phyloP scores from a whole-genome alignment of 2,113 vertebrate genomes.

The Pipa parva region DNA sequence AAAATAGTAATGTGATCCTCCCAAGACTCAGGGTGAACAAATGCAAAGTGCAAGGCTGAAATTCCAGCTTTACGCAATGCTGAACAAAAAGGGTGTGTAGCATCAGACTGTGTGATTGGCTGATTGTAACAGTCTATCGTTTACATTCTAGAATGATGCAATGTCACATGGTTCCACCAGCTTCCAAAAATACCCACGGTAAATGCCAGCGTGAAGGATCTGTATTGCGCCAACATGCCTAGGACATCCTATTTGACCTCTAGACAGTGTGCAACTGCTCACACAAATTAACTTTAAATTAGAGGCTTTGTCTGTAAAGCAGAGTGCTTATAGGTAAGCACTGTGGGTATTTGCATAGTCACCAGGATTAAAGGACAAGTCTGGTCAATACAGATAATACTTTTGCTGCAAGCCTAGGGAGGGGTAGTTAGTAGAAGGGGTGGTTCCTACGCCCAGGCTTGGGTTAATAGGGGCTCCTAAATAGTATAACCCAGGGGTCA shows the following conservation, averaged over 20 bases:
- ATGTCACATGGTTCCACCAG: not conserved
- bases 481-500: too few species aligned
- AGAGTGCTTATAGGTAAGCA: too few species aligned
- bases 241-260: not conserved
- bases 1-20: conserved; percentile 6
- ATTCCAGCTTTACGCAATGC: conserved; percentile 12
- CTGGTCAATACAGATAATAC: too few species aligned
- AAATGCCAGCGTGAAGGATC: conserved; percentile 7
- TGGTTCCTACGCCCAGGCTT: too few species aligned
- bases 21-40: not conserved
- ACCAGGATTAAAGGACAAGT: too few species aligned
- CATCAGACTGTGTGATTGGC: conserved; percentile 1
- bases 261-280: too few species aligned
- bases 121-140: not conserved
- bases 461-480: too few species aligned
- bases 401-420: too few species aligned
- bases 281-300: too few species aligned
- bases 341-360: too few species aligned
- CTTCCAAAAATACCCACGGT: conserved; percentile 17
- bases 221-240: not conserved
- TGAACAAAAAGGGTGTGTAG: conserved; percentile 20
- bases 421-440: too few species aligned
- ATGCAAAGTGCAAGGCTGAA: conserved; percentile 3
- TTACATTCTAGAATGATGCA: not conserved
- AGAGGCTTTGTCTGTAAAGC: too few species aligned